Evolutionary conservation across 2,113 vertebrate species (phyloP).

Genomic region (Varanus salvator): DNA sequence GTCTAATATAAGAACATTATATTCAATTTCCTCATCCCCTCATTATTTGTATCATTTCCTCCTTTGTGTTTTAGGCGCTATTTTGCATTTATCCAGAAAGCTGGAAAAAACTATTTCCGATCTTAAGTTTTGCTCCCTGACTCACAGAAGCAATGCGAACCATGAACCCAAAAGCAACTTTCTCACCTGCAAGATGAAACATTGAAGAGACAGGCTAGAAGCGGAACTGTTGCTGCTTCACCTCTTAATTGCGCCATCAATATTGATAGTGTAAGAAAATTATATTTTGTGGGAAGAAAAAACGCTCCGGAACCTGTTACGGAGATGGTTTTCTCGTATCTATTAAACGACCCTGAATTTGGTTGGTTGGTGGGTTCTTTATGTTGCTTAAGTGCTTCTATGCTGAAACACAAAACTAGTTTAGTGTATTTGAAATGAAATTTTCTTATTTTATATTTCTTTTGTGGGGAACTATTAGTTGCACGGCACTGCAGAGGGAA

Average conservation of each 20-base stretch:
- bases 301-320: background rate
- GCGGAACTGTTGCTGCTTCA: background rate
- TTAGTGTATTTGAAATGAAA: background rate
- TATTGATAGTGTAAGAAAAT: background rate
- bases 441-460: background rate
- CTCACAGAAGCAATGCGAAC: background rate
- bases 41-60: background rate
- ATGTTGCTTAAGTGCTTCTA: slow-evolving; percentile 7
- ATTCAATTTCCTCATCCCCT: background rate
- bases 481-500: background rate
- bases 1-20: background rate
- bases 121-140: background rate
- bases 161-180: background rate
- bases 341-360: slow-evolving; percentile 22
- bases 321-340: slow-evolving; percentile 11
- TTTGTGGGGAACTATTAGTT: background rate
- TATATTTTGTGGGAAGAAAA: slow-evolving; percentile 1
- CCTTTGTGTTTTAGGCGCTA: background rate
- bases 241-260: background rate
- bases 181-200: slow-evolving; percentile 40
- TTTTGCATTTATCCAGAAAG: background rate
- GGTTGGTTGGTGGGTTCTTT: background rate
- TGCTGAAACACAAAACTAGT: background rate
- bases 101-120: background rate
- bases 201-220: slow-evolving; percentile 10